phyloP scores from a whole-genome alignment of 2,113 vertebrate species.

The Raja brachyura region DNA sequence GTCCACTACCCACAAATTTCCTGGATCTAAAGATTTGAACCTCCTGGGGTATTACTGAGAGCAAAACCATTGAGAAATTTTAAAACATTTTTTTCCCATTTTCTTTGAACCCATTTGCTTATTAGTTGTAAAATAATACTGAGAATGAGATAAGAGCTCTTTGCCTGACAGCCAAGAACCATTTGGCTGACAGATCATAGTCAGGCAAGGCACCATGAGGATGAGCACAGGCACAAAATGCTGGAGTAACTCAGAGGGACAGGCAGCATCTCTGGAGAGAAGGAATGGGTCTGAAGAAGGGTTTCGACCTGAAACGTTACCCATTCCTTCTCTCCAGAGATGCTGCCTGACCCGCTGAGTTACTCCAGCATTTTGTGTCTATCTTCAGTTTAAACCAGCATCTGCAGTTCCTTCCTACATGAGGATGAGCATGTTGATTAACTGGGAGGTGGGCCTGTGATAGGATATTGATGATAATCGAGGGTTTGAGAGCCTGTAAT shows the following conservation, averaged over 20 bases:
- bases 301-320: no score
- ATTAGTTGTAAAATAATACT: background rate
- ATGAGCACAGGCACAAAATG: no score
- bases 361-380: no score
- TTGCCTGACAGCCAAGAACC: background rate
- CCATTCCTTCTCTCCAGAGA: no score
- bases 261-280: no score
- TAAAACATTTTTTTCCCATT: background rate
- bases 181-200: background rate
- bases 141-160: background rate
- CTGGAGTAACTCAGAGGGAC: no score
- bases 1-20: background rate
- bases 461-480: no score
- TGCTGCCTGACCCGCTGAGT: no score
- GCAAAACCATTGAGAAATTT: background rate
- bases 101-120: background rate
- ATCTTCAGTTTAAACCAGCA: no score
- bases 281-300: no score
- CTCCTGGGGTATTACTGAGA: background rate
- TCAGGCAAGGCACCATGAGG: background rate
- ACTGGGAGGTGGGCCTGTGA: background rate
- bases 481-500: no score
- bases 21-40: background rate
- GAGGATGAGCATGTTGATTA: background rate
- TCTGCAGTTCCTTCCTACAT: background rate